Conservation (phyloP, 2,888 invertebrate genomes). For the Drosophila hawaiiensis region DNA sequence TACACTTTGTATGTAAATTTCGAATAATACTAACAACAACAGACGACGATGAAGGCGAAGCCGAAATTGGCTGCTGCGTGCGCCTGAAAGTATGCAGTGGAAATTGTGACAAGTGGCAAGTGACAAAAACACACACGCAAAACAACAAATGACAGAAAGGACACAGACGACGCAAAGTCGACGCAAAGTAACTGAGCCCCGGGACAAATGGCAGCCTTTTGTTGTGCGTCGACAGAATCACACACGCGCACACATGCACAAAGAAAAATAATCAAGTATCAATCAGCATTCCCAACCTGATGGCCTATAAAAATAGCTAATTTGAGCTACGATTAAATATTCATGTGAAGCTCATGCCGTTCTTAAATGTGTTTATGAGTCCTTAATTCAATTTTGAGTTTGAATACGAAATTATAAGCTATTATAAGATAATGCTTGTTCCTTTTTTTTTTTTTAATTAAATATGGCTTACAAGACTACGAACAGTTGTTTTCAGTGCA, state of each 20-base stretch:
- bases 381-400: neutral
- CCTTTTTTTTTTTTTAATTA: neutral
- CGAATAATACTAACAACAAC: constrained; percentile 45
- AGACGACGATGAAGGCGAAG: constrained; percentile 4
- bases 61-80: constrained; percentile 30
- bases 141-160: constrained; percentile 24
- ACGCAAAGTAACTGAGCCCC: constrained; percentile 56
- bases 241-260: constrained; percentile 2
- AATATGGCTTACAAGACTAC: neutral
- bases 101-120: constrained; percentile 57
- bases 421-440: neutral
- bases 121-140: constrained; percentile 49
- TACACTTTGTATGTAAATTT: constrained; percentile 63
- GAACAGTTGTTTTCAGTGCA: too few relatives aligned
- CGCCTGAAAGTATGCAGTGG: constrained; percentile 64
- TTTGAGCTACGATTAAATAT: neutral
- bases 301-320: neutral
- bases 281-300: neutral
- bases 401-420: neutral
- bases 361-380: neutral
- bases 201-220: constrained; percentile 57
- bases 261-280: constrained; percentile 6
- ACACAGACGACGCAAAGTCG: constrained; percentile 30
- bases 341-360: too few relatives aligned
- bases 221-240: constrained; percentile 47